A percentile compares a stretch with the other conserved stretches of the same genome.
Conservation (phyloP, 2,113 vertebrate species). For the Galbula dea region DNA sequence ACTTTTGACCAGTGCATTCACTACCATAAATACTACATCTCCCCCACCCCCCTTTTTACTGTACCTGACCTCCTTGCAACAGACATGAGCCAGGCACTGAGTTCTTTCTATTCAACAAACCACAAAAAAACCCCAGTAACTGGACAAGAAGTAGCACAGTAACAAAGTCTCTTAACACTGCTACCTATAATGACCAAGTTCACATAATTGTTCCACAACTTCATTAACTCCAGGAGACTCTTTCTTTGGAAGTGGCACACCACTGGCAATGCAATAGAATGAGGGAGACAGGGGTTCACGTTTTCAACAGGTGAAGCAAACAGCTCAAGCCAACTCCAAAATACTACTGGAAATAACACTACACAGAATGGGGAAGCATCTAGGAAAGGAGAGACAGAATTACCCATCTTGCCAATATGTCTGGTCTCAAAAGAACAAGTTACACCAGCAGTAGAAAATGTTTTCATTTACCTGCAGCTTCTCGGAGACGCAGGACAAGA, state of each 20-base stretch:
- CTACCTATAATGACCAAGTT: background rate
- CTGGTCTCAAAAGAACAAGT: background rate
- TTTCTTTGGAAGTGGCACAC: background rate
- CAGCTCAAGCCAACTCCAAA: background rate
- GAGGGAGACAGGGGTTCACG: background rate
- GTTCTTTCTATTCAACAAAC: background rate
- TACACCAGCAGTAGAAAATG: background rate
- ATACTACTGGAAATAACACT: background rate
- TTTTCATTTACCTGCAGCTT: background rate
- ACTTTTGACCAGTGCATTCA: background rate
- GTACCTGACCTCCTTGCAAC: background rate
- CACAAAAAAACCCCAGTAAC: constrained; percentile 1
- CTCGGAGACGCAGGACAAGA: background rate
- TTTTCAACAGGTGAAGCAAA: background rate
- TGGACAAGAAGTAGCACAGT: background rate
- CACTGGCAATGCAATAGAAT: background rate
- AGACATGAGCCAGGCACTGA: background rate
- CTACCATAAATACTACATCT: background rate
- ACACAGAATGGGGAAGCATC: background rate
- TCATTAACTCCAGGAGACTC: background rate
- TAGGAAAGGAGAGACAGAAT: background rate
- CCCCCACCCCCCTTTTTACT: background rate
- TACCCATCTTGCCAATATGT: background rate
- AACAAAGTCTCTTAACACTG: background rate
- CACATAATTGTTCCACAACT: background rate